Evolutionary conservation across 2,113 vertebrate species (phyloP), one percentile per base, ranked within the genome.

Genomic region (Platichthys stellatus): DNA sequence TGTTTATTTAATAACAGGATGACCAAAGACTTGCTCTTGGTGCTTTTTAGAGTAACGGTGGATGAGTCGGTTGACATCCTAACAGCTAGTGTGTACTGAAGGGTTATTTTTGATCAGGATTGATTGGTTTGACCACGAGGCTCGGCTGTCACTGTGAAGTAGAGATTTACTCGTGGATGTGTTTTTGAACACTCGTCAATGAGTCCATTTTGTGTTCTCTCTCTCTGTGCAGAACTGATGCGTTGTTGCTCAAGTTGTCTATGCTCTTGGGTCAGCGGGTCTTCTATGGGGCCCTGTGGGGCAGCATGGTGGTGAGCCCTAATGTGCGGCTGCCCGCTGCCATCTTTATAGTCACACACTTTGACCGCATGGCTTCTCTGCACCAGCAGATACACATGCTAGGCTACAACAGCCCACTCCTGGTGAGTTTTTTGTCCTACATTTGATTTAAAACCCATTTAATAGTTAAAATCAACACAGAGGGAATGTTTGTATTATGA

Each of bases 201-300:
- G 54, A 54, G 5, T 61, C 62, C 61, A 35, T 28, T 49, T 15
- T 47, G 15, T 51, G 15, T 65, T 17, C n/a, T 35, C 61, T 64
- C 24, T 57, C 11, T 78, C 49, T 80, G 13, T 72, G 24, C 93
- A 99, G 97, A 75, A 98, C 97, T 0, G 97, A 99, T 8, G 83
- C 94, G 2, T 84, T 99, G 87, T 94, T 99, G 63, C 78, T 96
- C 88, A 95, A 93, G 86, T 90, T 99, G 67, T 97, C 97, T 0
- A 69, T 96, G 86, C 89, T 96, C 63, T 95, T 98, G 72, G 98
- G 98, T 40, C 95, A 95, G 83, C 96, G 96, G 81, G 94, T 96
- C 14, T 98, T 99, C 81, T 97, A 97, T 28, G 93, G 95, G 0
- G 94, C 96, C 0, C 94, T 99, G 1, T 99, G 98, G 98, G 97